Percentiles rank a stretch among this genome's conserved stretches.
Conservation (phyloP, 2,113 vertebrate genomes). For the Vicugna pacos region DNA sequence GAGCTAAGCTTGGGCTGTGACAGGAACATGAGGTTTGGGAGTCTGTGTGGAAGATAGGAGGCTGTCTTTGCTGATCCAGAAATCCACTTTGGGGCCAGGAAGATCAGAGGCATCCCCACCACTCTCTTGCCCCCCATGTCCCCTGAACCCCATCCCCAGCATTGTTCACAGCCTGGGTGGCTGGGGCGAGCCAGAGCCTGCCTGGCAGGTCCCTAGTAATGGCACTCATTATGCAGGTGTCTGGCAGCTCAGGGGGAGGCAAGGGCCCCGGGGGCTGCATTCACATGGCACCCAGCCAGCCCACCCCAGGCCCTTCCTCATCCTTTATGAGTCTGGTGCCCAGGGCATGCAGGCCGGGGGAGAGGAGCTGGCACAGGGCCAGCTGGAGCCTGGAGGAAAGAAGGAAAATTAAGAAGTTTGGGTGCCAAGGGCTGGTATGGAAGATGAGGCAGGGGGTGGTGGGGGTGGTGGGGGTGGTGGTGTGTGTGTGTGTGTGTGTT, state of each 20-base stretch:
- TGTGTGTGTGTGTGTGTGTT: neutral
- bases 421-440: constrained; percentile 12
- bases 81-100: neutral
- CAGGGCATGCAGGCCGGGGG: constrained; percentile 45
- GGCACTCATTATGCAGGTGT: constrained; percentile 81
- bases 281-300: constrained; percentile 65
- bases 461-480: neutral
- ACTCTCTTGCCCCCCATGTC: accelerated
- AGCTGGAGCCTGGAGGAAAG: constrained; percentile 67
- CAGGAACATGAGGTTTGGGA: neutral
- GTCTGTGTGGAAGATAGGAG: neutral
- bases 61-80: neutral
- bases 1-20: neutral
- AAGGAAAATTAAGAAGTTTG: constrained; percentile 67
- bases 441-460: neutral
- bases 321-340: constrained; percentile 73
- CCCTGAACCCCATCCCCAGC: neutral
- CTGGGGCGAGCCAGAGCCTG: constrained; percentile 63
- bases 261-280: constrained; percentile 41
- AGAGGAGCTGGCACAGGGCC: constrained; percentile 36
- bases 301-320: constrained; percentile 68
- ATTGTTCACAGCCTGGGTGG: constrained; percentile 70
- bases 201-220: constrained; percentile 70
- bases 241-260: constrained; percentile 63
- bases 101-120: neutral